Percentiles rank a stretch among this genome's conserved stretches.
These are phyloP conservation scores for Puffinus mauretanicus DNA, from an alignment of 2,113 vertebrate genomes.

Conservation along the genomic window DNA sequence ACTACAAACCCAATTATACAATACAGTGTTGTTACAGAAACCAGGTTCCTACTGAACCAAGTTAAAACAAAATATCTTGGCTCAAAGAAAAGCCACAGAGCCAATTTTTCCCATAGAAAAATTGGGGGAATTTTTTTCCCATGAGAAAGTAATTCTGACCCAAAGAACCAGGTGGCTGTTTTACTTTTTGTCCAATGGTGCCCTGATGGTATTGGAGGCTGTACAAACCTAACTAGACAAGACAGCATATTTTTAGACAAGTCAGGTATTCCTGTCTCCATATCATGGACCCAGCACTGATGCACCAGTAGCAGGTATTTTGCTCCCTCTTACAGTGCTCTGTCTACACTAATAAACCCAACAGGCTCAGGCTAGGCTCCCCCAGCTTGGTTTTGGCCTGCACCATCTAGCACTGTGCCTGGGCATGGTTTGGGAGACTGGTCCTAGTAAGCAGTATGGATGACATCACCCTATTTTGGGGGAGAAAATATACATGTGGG, in stretches of 20 bases:
- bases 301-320: background rate
- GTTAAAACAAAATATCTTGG: background rate
- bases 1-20: background rate
- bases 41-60: background rate
- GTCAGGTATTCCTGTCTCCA: background rate
- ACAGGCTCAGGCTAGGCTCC: background rate
- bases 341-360: background rate
- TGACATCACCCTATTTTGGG: background rate
- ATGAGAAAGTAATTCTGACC: background rate
- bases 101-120: background rate
- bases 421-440: background rate
- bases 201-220: background rate
- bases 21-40: background rate
- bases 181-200: background rate
- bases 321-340: background rate
- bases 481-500: accelerated
- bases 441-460: background rate
- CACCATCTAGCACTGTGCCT: background rate
- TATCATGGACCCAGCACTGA: background rate
- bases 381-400: background rate
- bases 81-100: background rate
- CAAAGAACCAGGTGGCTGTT: background rate
- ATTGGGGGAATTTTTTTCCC: background rate
- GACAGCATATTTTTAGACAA: background rate
- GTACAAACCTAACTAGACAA: background rate